Percentiles rank a stretch among this genome's conserved stretches.
Evolutionary conservation across 2,113 vertebrate genomes (phyloP).

Genomic region (Catharus fuscescens): DNA sequence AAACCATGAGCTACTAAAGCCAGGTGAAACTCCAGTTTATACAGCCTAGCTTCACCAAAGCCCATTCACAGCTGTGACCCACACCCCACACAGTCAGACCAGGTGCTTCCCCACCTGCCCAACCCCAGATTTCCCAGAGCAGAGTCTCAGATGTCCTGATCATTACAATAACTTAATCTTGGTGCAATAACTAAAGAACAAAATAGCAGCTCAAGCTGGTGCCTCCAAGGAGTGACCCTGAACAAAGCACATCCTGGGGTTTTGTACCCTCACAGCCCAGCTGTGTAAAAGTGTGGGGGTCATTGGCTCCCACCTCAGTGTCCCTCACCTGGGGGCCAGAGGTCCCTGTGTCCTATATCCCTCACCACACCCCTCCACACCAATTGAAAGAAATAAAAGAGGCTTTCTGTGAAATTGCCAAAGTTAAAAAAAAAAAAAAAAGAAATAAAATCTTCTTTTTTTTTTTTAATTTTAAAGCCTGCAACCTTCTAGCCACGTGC

Average conservation of each 20-base stretch:
- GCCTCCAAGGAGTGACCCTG: background rate
- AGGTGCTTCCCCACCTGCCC: background rate
- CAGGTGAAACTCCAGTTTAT: background rate
- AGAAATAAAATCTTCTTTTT: background rate
- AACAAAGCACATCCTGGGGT: background rate
- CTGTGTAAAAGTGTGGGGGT: accelerated
- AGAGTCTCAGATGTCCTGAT: background rate
- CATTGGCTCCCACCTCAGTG: background rate
- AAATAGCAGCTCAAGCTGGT: background rate
- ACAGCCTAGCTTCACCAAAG: background rate
- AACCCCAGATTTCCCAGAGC: background rate
- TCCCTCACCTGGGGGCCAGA: background rate
- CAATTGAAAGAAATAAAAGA: background rate
- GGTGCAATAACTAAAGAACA: background rate
- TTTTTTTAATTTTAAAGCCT: background rate
- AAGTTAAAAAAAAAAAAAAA: background rate
- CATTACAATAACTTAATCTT: background rate
- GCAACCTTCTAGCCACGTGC: background rate
- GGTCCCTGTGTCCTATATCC: accelerated
- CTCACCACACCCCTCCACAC: background rate
- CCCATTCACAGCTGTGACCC: background rate
- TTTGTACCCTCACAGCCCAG: background rate
- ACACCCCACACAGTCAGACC: background rate
- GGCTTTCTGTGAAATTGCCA: background rate
- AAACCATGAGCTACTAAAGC: background rate